phyloP scores from a whole-genome alignment of 1,140 invertebrate genomes.

The Lepeophtheirus salmonis region DNA sequence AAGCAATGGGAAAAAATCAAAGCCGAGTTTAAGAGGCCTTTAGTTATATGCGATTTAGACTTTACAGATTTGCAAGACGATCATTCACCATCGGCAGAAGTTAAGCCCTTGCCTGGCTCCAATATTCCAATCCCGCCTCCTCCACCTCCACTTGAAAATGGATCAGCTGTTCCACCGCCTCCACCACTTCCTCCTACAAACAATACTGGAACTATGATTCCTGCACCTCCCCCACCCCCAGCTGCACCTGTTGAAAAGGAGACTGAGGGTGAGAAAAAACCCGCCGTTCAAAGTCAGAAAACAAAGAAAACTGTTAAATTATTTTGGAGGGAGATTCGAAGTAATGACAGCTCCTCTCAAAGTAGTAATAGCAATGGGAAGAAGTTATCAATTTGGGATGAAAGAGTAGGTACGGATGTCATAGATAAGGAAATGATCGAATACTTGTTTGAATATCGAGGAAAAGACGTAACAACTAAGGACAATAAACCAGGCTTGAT shows the following conservation, averaged over 20 bases:
- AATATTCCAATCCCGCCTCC: slow-evolving; percentile 29
- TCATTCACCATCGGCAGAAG: slow-evolving; percentile 34
- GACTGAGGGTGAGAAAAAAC: slow-evolving; percentile 6
- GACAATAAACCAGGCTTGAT: slow-evolving; percentile 70
- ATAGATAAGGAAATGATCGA: slow-evolving; percentile 86
- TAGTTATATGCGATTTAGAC: slow-evolving; percentile 83
- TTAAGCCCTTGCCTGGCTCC: slow-evolving; percentile 20
- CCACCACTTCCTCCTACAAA: slow-evolving; percentile 29
- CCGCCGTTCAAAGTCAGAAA: slow-evolving; percentile 38
- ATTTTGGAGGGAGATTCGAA: slow-evolving; percentile 78
- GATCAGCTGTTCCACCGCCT: slow-evolving; percentile 21
- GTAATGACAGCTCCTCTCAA: background rate
- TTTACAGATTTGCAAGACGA: slow-evolving; percentile 69
- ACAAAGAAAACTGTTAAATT: slow-evolving; percentile 95
- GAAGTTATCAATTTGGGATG: slow-evolving; percentile 71
- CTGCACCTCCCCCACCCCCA: slow-evolving; percentile 29
- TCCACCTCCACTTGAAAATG: slow-evolving; percentile 24
- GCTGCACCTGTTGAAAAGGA: slow-evolving; percentile 18
- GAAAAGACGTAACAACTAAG: slow-evolving; percentile 57
- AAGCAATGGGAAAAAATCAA: slow-evolving; percentile 83
- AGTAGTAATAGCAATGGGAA: slow-evolving; percentile 2
- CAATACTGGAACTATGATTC: slow-evolving; percentile 26
- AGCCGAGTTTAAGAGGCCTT: slow-evolving; percentile 52
- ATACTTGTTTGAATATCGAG: slow-evolving; percentile 87
- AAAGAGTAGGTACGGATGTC: slow-evolving; percentile 50